Evolutionary conservation across 37 sponge, comb jelly and placozoan genomes (phyloP).

Genomic region (Ephydatia muelleri): DNA sequence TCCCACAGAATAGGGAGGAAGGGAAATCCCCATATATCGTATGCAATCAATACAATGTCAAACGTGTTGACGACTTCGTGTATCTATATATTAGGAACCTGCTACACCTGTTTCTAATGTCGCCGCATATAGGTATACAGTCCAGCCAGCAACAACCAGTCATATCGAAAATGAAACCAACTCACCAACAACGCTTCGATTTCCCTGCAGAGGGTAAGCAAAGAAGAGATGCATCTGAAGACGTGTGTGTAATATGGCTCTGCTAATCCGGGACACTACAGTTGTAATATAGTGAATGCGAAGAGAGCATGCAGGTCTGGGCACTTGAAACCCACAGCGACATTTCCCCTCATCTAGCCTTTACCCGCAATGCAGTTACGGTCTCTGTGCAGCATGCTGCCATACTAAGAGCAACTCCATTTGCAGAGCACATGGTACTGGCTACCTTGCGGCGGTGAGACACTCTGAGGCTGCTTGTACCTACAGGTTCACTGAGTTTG

Average conservation of each 20-base stretch:
- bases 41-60: not conserved
- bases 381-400: constrained; percentile 66
- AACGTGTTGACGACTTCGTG: not conserved
- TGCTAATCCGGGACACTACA: too few species aligned
- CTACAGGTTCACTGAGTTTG: constrained; percentile 31
- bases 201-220: not conserved
- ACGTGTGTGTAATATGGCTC: too few species aligned
- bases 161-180: not conserved
- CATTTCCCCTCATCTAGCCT: too few species aligned
- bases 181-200: not conserved
- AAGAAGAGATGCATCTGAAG: too few species aligned
- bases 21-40: not conserved
- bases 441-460: constrained; percentile 42
- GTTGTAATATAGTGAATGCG: constrained; percentile 45
- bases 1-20: not conserved
- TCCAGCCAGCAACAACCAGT: not conserved
- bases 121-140: not conserved
- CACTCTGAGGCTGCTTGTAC: constrained; percentile 33
- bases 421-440: constrained; percentile 68
- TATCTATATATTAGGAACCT: not conserved
- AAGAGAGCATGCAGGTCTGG: constrained; percentile 69
- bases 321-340: not conserved
- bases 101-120: not conserved
- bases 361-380: constrained; percentile 29
- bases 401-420: constrained; percentile 28